These are phyloP conservation scores for Drosophila melanogaster DNA, from an alignment of 1,140 invertebrate genomes.

Conservation along the genomic window DNA sequence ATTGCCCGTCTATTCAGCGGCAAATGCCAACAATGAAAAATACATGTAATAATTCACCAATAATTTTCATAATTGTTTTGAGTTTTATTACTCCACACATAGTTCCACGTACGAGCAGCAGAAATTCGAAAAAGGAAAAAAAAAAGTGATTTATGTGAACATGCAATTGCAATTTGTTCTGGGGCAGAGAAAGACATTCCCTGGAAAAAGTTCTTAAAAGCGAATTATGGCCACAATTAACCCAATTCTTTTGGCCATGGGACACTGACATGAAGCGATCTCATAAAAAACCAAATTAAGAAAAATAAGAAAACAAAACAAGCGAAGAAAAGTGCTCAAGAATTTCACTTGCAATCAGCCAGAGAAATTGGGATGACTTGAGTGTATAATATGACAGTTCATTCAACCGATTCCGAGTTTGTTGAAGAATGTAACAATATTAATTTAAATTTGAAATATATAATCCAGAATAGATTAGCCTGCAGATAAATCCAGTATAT, in stretches of 20 bases:
- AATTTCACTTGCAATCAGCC: conserved; percentile 60
- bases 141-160: conserved; percentile 64
- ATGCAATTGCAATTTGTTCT: conserved; percentile 74
- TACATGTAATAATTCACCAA: conserved; percentile 44
- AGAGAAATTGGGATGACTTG: conserved; percentile 11
- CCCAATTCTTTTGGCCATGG: conserved; percentile 71
- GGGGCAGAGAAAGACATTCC: conserved; percentile 27
- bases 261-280: conserved; percentile 35
- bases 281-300: conserved; percentile 61
- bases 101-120: conserved; percentile 17
- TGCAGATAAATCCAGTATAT: conserved; percentile 4
- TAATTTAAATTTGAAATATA: no score
- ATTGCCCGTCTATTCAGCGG: conserved; percentile 47
- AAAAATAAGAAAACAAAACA: conserved; percentile 24
- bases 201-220: conserved; percentile 73
- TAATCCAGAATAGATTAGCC: no score
- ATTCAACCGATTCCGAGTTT: conserved; percentile 45
- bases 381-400: conserved; percentile 44
- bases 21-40: conserved; percentile 25
- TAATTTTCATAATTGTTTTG: conserved; percentile 64
- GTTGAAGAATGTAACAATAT: conserved; percentile 5
- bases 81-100: conserved; percentile 28
- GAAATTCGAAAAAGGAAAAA: conserved; percentile 2
- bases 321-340: conserved; percentile 54
- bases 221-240: conserved; percentile 75